These are phyloP conservation scores for Tyto alba DNA, from an alignment of 2,113 vertebrate species.

Conservation along the genomic window DNA sequence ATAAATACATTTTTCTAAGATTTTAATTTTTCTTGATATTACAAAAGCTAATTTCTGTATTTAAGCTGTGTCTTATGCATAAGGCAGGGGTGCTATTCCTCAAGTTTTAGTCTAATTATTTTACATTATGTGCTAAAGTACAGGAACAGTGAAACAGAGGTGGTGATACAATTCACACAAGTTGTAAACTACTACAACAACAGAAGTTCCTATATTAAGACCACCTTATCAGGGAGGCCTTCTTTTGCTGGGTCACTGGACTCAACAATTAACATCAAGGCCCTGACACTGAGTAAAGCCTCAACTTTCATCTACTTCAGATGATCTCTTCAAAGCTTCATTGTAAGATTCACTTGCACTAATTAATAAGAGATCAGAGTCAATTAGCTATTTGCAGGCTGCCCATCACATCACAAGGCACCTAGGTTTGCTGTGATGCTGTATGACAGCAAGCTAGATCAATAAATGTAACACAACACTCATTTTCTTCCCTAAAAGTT, in stretches of 20 bases:
- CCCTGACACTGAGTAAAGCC: conserved; percentile 78
- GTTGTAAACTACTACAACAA: neutral
- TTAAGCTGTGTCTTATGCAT: neutral
- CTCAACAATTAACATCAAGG: conserved; percentile 76
- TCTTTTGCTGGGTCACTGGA: conserved; percentile 78
- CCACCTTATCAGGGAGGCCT: conserved; percentile 49
- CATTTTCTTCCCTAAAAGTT: neutral
- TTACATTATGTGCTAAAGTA: neutral
- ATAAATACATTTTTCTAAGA: neutral
- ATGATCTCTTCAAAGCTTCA: conserved; percentile 83
- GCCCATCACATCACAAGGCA: conserved; percentile 76
- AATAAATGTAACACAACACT: conserved; percentile 1
- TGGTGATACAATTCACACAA: neutral
- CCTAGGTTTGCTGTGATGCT: conserved; percentile 75
- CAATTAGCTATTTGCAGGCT: conserved; percentile 81
- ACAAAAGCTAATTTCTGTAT: neutral
- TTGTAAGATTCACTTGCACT: conserved; percentile 80
- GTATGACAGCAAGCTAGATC: conserved; percentile 73
- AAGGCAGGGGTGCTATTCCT: neutral
- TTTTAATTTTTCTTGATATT: neutral
- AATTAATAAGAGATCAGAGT: conserved; percentile 82
- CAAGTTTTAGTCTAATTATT: neutral
- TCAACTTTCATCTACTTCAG: conserved; percentile 82
- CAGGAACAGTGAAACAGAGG: neutral
- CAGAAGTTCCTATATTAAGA: neutral